Evolutionary conservation across 1,140 invertebrate species (phyloP).

Genomic region (Eupeodes corollae): DNA sequence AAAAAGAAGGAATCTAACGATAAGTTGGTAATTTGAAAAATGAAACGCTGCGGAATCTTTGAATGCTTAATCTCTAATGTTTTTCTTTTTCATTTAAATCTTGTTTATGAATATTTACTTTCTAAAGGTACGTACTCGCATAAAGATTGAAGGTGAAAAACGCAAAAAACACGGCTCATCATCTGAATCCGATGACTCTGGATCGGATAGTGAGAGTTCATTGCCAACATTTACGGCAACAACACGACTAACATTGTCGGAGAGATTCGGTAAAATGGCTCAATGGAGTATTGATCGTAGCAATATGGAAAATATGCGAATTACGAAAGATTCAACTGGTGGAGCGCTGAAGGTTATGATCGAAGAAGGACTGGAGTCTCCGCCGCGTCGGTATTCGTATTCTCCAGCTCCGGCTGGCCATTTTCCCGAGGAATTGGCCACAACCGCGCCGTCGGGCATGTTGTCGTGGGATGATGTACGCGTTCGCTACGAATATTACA

Average conservation of each 20-base stretch:
- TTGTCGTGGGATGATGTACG: constrained; percentile 75
- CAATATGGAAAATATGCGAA: constrained; percentile 68
- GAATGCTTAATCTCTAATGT: too few species aligned
- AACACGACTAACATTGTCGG: constrained; percentile 54
- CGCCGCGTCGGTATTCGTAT: constrained; percentile 41
- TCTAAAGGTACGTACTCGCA: constrained; percentile 28
- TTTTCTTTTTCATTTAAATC: neutral
- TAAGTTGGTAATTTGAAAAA: constrained; percentile 10
- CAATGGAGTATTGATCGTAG: constrained; percentile 71
- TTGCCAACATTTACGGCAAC: constrained; percentile 35
- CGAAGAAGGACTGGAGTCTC: constrained; percentile 42
- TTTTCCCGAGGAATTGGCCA: constrained; percentile 61
- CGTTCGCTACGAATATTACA: constrained; percentile 75
- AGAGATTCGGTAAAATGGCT: constrained; percentile 80
- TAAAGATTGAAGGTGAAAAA: constrained; percentile 37
- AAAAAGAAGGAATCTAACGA: constrained; percentile 35
- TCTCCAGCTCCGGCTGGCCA: constrained; percentile 62
- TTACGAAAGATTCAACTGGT: constrained; percentile 56
- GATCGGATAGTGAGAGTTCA: constrained; percentile 28
- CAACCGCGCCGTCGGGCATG: constrained; percentile 55
- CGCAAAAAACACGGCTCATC: constrained; percentile 34
- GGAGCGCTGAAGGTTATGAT: constrained; percentile 65
- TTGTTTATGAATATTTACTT: neutral
- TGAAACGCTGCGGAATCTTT: too few species aligned
- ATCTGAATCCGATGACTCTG: constrained; percentile 34